Evolutionary conservation across 2,113 vertebrate species (phyloP).

Genomic region (Muscicapa adusta): DNA sequence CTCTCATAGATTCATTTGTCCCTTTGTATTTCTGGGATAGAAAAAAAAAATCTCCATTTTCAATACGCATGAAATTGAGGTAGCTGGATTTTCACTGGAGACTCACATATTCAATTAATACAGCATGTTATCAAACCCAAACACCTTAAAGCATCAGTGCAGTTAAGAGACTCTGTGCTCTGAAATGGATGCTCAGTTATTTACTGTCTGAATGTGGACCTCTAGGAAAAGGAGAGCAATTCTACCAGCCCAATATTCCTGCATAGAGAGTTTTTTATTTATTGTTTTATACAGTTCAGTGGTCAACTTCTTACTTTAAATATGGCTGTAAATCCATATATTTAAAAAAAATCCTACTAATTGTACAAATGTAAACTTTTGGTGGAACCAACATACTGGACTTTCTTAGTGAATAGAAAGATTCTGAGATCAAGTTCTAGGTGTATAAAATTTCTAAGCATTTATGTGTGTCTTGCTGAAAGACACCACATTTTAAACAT

Average conservation of each 20-base stretch:
- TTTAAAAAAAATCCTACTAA: neutral
- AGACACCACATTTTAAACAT: neutral
- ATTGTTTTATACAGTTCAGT: neutral
- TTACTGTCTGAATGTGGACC: neutral
- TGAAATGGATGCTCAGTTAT: neutral
- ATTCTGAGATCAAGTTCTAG: neutral
- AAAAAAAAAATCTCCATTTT: neutral
- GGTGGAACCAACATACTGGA: neutral
- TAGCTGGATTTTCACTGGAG: neutral
- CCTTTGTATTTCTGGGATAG: neutral
- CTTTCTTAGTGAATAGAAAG: neutral
- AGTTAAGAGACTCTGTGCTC: neutral
- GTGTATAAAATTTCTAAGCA: neutral
- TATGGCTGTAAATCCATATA: neutral
- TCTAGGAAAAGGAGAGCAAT: neutral
- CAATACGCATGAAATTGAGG: neutral
- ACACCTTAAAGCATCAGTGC: neutral
- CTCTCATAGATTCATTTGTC: neutral
- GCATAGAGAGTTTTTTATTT: neutral
- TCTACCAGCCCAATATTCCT: neutral
- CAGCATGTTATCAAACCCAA: neutral
- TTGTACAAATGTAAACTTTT: neutral
- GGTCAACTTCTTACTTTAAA: neutral
- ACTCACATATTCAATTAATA: neutral
- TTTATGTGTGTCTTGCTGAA: neutral